phyloP scores from a whole-genome alignment of 1,140 invertebrate species.

The Lineus longissimus region DNA sequence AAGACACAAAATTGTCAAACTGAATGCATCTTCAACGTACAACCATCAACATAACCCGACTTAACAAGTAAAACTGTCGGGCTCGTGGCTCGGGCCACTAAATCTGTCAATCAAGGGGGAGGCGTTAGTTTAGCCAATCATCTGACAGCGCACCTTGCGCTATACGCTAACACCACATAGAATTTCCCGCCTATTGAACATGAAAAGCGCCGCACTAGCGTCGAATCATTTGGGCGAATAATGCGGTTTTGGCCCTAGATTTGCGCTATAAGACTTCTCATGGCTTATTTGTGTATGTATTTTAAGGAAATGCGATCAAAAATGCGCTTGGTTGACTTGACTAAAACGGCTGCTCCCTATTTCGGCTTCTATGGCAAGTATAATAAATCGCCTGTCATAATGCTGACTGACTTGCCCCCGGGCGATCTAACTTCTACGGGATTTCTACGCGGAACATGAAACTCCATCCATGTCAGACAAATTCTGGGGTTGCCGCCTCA shows the following conservation, averaged over 20 bases:
- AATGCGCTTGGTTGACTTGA: conserved; percentile 1
- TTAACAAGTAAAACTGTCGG: conserved; percentile 46
- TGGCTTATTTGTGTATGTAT: too few species aligned
- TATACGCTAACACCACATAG: too few species aligned
- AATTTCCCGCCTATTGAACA: too few species aligned
- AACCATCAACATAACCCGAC: conserved; percentile 45
- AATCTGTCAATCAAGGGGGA: conserved; percentile 47
- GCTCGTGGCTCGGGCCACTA: conserved; percentile 42
- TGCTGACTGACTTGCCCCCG: conserved; percentile 26
- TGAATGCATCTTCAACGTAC: conserved; percentile 33
- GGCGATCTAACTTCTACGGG: conserved; percentile 31
- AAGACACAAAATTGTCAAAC: conserved; percentile 46
- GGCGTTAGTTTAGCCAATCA: background rate
- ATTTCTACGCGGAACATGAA: conserved; percentile 31
- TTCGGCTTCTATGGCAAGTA: conserved; percentile 36
- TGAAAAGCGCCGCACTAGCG: too few species aligned
- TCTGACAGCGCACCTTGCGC: too few species aligned
- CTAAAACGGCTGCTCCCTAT: background rate
- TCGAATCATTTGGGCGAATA: too few species aligned
- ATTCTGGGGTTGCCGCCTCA: too few species aligned
- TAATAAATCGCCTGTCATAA: conserved; percentile 50
- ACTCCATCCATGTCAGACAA: conserved; percentile 12
- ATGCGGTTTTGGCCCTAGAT: too few species aligned
- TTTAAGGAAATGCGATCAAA: too few species aligned
- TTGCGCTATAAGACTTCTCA: too few species aligned